Conservation (phyloP, 2,888 invertebrate species). For the Drosophila atroscutellata region DNA sequence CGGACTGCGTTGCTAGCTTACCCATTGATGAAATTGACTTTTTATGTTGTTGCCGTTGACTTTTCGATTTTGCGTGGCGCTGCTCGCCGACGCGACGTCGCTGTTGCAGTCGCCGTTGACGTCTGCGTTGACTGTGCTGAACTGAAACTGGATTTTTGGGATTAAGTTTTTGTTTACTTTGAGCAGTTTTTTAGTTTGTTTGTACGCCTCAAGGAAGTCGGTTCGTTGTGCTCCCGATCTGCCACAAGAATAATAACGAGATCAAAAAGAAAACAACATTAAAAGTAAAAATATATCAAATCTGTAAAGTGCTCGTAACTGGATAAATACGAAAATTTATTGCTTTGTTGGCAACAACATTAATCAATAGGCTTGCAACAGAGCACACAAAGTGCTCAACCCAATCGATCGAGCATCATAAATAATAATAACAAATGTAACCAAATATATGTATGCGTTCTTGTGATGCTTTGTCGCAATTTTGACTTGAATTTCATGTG, state of each 20-base stretch:
- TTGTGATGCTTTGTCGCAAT: slow-evolving; percentile 30
- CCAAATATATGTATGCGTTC: slow-evolving; percentile 32
- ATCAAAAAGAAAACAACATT: slow-evolving; percentile 17
- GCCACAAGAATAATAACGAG: slow-evolving; percentile 31
- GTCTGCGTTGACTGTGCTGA: slow-evolving; percentile 28
- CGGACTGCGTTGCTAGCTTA: slow-evolving; percentile 33
- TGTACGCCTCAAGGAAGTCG: slow-evolving; percentile 81
- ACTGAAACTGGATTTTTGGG: slow-evolving; percentile 79
- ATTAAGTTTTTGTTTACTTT: slow-evolving; percentile 84
- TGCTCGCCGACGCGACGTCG: slow-evolving; percentile 23
- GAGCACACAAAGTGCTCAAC: slow-evolving; percentile 49
- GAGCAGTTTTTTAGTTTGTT: slow-evolving; percentile 83
- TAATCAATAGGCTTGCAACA: slow-evolving; percentile 64
- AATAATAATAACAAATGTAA: slow-evolving; percentile 63
- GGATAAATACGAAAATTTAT: slow-evolving; percentile 67
- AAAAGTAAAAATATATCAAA: slow-evolving; percentile 35
- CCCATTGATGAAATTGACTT: slow-evolving; percentile 84
- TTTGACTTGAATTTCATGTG: slow-evolving; percentile 42
- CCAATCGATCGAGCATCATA: slow-evolving; percentile 30
- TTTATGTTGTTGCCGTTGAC: slow-evolving; percentile 77
- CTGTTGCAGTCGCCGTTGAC: slow-evolving; percentile 20
- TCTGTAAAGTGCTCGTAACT: slow-evolving; percentile 69
- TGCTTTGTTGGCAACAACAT: slow-evolving; percentile 60
- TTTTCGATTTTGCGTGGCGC: slow-evolving; percentile 62
- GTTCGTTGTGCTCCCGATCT: slow-evolving; percentile 66